A percentile compares a stretch with the other conserved stretches of the same genome.
Conservation (phyloP, 2,797 vertebrate genomes). For the Australoheros facetus region DNA sequence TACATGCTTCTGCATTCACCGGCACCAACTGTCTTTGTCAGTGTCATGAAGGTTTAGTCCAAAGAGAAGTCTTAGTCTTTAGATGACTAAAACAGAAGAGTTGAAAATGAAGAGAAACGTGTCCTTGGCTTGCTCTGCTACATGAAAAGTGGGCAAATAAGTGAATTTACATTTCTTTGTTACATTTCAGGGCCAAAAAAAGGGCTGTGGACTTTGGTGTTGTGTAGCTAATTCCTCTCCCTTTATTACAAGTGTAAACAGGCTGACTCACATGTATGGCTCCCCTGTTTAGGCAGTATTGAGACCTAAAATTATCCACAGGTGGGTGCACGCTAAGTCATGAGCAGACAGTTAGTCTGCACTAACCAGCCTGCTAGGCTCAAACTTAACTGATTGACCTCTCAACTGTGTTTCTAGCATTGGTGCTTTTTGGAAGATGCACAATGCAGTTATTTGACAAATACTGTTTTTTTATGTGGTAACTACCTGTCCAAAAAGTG, state of each 20-base stretch:
- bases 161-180: background rate
- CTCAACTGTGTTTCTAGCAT: no score
- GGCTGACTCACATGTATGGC: no score
- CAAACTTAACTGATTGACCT: no score
- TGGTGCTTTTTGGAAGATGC: background rate
- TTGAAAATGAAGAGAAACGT: background rate
- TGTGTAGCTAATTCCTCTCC: no score
- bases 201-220: background rate
- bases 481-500: background rate
- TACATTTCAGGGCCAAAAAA: background rate
- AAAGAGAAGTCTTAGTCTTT: background rate
- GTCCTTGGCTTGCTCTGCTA: background rate
- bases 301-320: no score
- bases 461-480: background rate
- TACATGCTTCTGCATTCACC: background rate
- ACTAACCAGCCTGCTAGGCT: no score
- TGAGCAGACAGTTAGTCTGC: no score
- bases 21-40: accelerated
- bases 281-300: no score
- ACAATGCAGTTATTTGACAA: background rate
- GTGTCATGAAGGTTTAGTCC: background rate
- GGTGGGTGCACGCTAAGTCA: no score
- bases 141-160: background rate
- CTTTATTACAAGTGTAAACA: no score
- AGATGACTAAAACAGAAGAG: background rate